Percentiles rank a stretch among this genome's conserved stretches.
These are phyloP conservation scores for Euwallacea similis DNA, from an alignment of 1,140 invertebrate genomes.

Conservation along the genomic window DNA sequence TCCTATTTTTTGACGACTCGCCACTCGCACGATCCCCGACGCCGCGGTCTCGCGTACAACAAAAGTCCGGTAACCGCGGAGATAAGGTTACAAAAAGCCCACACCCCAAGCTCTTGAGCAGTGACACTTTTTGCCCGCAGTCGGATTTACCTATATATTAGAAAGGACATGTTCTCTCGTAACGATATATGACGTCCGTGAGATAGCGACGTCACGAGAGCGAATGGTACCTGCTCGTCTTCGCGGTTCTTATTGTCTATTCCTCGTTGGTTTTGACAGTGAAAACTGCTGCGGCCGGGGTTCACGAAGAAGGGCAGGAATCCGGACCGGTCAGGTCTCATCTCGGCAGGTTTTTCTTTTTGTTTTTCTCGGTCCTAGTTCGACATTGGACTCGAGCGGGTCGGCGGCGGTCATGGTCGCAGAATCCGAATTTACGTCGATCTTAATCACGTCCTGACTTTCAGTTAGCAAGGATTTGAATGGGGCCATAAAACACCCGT, in stretches of 20 bases:
- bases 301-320: too few species aligned
- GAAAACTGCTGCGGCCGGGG: too few species aligned
- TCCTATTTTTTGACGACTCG: not conserved
- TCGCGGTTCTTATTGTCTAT: not conserved
- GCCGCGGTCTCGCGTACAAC: not conserved
- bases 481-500: too few species aligned
- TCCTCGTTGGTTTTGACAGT: too few species aligned
- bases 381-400: too few species aligned
- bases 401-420: too few species aligned
- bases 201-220: not conserved
- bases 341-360: too few species aligned
- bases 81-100: constrained; percentile 25
- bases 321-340: too few species aligned
- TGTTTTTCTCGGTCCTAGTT: too few species aligned
- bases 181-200: not conserved
- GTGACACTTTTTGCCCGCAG: constrained; percentile 15
- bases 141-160: constrained; percentile 11
- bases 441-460: too few species aligned
- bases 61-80: constrained; percentile 22
- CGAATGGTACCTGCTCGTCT: not conserved
- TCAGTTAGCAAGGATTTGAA: too few species aligned
- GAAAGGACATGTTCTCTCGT: constrained; percentile 17
- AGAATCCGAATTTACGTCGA: too few species aligned
- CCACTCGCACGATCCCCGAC: not conserved
- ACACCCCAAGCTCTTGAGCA: constrained; percentile 11